phyloP scores from a whole-genome alignment of 2,888 invertebrate species.

The Pandemis cinnamomeana region DNA sequence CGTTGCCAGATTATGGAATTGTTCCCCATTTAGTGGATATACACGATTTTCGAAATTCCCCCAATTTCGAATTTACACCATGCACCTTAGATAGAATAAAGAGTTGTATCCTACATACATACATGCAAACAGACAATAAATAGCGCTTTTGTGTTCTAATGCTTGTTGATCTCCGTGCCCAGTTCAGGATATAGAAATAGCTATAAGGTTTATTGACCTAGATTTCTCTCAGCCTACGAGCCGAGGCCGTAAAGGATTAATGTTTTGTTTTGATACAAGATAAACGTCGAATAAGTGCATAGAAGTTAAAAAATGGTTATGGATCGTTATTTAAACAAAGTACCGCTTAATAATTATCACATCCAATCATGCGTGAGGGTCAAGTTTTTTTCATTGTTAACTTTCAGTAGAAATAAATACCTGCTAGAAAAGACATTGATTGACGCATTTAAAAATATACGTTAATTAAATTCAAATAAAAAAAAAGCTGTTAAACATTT shows the following conservation, averaged over 20 bases:
- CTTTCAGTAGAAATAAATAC: not conserved
- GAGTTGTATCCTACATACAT: too few species aligned
- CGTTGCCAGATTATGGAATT: too few species aligned
- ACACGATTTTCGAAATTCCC: too few species aligned
- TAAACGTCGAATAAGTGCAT: conserved; percentile 22
- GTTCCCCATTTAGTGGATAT: too few species aligned
- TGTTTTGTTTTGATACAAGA: conserved; percentile 25
- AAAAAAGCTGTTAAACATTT: too few species aligned
- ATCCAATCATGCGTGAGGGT: too few species aligned
- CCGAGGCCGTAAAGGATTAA: conserved; percentile 18
- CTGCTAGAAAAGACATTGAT: too few species aligned
- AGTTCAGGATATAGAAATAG: conserved; percentile 38
- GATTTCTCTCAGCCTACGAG: conserved; percentile 41
- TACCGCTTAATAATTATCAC: too few species aligned
- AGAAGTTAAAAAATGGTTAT: not conserved
- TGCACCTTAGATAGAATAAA: too few species aligned
- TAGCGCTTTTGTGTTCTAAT: not conserved
- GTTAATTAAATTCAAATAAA: too few species aligned
- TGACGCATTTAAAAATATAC: too few species aligned
- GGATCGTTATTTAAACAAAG: not conserved
- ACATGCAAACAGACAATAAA: not conserved
- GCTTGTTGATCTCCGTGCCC: conserved; percentile 20
- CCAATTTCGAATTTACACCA: too few species aligned
- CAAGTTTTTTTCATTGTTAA: not conserved
- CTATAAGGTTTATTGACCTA: conserved; percentile 34